Percentiles rank a stretch among this genome's conserved stretches.
phyloP scores from a whole-genome alignment of 1,140 invertebrate genomes.

The Anagrus nilaparvatae region DNA sequence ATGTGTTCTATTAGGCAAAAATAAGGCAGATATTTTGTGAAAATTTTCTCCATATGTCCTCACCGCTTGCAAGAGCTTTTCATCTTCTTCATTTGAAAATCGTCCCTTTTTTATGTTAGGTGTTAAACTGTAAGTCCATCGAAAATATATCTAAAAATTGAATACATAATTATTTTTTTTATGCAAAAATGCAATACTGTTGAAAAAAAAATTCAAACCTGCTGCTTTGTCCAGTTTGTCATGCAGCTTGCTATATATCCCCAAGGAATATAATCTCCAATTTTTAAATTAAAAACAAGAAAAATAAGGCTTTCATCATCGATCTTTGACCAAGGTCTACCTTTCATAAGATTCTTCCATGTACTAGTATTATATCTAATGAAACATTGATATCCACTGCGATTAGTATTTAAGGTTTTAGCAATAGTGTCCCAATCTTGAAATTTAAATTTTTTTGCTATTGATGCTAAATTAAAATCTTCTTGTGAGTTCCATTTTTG shows the following conservation, averaged over 20 bases:
- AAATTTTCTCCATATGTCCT: constrained; percentile 52
- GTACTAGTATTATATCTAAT: constrained; percentile 49
- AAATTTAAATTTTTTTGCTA: constrained; percentile 38
- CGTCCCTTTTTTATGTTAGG: constrained; percentile 43
- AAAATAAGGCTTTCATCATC: constrained; percentile 49
- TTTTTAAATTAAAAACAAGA: constrained; percentile 44
- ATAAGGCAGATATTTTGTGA: constrained; percentile 35
- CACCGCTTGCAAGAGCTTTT: constrained; percentile 46
- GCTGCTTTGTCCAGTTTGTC: constrained; percentile 48
- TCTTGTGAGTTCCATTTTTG: constrained; percentile 48
- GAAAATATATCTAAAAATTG: constrained; percentile 29
- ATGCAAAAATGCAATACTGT: too few species aligned
- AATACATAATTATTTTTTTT: neutral
- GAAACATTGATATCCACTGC: constrained; percentile 57
- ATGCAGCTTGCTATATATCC: constrained; percentile 48
- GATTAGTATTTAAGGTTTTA: constrained; percentile 40
- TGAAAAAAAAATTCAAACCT: constrained; percentile 40
- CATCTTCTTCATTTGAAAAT: constrained; percentile 52
- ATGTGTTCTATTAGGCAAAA: constrained; percentile 44
- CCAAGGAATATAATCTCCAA: constrained; percentile 57
- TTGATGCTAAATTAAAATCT: constrained; percentile 39
- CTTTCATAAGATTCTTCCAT: constrained; percentile 21
- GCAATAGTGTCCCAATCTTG: constrained; percentile 59
- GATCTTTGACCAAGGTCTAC: constrained; percentile 43
- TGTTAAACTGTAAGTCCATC: constrained; percentile 39